A percentile compares a stretch with the other conserved stretches of the same genome.
Conservation (phyloP, 2,888 invertebrate species). For the Ennomos fuscantarius region DNA sequence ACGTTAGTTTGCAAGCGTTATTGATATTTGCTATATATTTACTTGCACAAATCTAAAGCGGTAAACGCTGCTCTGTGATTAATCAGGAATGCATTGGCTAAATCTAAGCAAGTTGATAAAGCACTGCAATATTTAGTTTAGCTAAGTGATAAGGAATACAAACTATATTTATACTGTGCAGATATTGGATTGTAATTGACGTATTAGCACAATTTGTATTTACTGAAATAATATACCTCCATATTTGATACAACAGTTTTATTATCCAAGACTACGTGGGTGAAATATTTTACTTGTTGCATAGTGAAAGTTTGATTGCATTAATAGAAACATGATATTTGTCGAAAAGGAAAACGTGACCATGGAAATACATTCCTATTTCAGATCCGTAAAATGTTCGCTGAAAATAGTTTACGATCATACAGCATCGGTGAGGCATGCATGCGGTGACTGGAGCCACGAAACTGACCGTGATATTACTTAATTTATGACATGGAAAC, state of each 20-base stretch:
- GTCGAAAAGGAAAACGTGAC: slow-evolving; percentile 45
- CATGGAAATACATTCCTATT: slow-evolving; percentile 46
- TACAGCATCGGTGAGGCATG: slow-evolving; percentile 54
- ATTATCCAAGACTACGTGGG: slow-evolving; percentile 30
- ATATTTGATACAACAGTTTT: slow-evolving; percentile 2
- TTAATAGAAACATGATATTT: slow-evolving; percentile 13
- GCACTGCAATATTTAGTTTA: no score
- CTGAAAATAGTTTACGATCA: slow-evolving; percentile 53
- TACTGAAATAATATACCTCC: not conserved
- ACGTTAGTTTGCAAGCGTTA: no score
- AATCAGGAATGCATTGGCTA: no score
- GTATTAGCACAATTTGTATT: slow-evolving; percentile 1
- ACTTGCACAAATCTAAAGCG: no score
- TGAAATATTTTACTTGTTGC: slow-evolving; percentile 4
- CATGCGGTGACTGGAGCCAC: slow-evolving; percentile 64
- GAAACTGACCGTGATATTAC: slow-evolving; percentile 64
- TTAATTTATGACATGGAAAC: slow-evolving; percentile 52
- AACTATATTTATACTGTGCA: no score
- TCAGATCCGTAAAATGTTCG: slow-evolving; percentile 64
- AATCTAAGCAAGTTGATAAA: no score
- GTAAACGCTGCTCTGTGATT: no score
- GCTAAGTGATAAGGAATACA: no score
- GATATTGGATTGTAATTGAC: not conserved
- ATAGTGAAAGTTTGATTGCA: slow-evolving; percentile 4
- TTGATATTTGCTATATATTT: no score